Base-by-base conservation (phyloP, 1,140 invertebrate species). In the Camponotus vicinus region DNA sequence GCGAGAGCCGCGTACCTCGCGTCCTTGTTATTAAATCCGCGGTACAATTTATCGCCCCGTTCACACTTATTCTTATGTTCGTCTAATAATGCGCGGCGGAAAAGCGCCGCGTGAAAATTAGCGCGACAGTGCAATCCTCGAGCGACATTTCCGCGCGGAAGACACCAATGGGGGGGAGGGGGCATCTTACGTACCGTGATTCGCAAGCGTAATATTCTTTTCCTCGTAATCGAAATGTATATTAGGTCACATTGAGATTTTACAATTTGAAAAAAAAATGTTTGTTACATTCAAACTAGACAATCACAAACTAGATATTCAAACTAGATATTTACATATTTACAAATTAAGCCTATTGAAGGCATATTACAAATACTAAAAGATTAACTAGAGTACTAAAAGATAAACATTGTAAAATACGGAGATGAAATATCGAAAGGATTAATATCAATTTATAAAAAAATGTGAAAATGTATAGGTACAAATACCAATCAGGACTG, bases 1-100 rank as follows among this genome's bases (percentile, higher is more conserved):
- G 27, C 76, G 76, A 61, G 18, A 61, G 42, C 27, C 8, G n/a
- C 37, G 63, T 13, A 57, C 37, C 49, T 45, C 27, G 42, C n/a
- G 42, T 49, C n/a, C 64, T 61, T 57, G 76, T 86, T 86, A 86
- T 86, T 79, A 86, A 80, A 86, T 75, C 49, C 52, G 3, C 52
- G 0, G 18, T n/a, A 8, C 27, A 49, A 86, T 86, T 86, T 86
- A 86, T 86, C 52, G 84, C 32, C 1, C n/a, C 40, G 34, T 34
- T 49, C 69, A 21, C 55, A 18, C 69, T 75, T 61, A 82, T 71
- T 82, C 79, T 75, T 75, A 63, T 37, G 69, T 75, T 6, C 79
- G 40, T 49, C 79, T 83, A 83, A 83, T 73, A 73, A 75, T 57
- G 55, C 67, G 40, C 37, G 7, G 18, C 27, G 42, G 13, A 11